Evolutionary conservation across 1,140 invertebrate species (phyloP).

Genomic region (Drosophila quadrilineata): DNA sequence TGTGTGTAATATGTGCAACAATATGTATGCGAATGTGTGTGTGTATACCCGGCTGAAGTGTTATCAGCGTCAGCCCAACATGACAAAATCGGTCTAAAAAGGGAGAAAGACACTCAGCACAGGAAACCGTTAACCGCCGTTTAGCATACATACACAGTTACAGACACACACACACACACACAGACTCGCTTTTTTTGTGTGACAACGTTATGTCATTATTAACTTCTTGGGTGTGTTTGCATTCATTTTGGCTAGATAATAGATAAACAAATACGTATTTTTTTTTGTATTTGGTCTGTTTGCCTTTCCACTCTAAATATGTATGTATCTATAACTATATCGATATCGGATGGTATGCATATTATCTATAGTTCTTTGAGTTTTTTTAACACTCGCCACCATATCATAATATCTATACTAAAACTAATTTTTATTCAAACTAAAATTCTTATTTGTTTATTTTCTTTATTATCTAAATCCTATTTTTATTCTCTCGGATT

Average conservation of each 20-base stretch:
- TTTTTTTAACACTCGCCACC: too few species aligned
- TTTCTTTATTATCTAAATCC: too few species aligned
- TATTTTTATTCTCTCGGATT: too few species aligned
- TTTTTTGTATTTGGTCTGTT: too few species aligned
- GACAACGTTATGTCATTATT: conserved; percentile 45
- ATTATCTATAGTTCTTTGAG: too few species aligned
- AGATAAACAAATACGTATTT: conserved; percentile 5
- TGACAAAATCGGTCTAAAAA: conserved; percentile 55
- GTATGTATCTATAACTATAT: too few species aligned
- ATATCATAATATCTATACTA: not conserved
- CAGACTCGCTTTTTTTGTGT: too few species aligned
- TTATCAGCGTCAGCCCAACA: conserved; percentile 14
- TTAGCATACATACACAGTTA: conserved; percentile 33
- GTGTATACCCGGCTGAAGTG: not conserved
- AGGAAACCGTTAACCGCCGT: conserved; percentile 24
- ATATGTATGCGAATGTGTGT: conserved; percentile 1
- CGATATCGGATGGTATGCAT: too few species aligned
- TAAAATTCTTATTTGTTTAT: not conserved
- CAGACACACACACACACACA: too few species aligned
- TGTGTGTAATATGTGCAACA: conserved; percentile 23
- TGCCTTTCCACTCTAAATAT: too few species aligned
- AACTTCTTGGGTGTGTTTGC: conserved; percentile 38
- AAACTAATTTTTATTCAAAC: not conserved
- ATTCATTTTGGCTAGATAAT: conserved; percentile 1
- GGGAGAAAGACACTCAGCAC: conserved; percentile 13